phyloP scores from a whole-genome alignment of 2,797 vertebrate genomes.

The Kryptolebias ocellatus region DNA sequence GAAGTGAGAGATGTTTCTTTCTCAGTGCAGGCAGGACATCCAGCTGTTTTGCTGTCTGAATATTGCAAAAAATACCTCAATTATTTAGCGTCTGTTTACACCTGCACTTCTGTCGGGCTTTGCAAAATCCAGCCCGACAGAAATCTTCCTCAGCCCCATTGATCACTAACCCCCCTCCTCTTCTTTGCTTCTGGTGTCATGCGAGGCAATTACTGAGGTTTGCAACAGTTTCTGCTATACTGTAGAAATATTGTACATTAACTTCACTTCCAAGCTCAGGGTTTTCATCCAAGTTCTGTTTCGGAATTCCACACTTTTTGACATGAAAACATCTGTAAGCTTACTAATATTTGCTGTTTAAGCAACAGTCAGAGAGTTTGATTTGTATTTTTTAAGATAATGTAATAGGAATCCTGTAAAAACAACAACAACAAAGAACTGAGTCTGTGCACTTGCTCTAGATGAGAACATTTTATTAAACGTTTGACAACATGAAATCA shows the following conservation, averaged over 20 bases:
- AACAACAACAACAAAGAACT: constrained; percentile 8
- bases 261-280: not conserved
- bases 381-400: too few species aligned
- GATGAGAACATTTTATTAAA: constrained; percentile 65
- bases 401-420: too few species aligned
- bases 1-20: constrained; percentile 1
- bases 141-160: constrained; percentile 12
- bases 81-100: constrained; percentile 45
- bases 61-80: constrained; percentile 29
- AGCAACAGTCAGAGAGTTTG: too few species aligned
- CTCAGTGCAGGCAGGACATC: constrained; percentile 11
- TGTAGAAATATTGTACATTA: not conserved
- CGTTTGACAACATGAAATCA: constrained; percentile 64
- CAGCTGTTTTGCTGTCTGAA: constrained; percentile 30
- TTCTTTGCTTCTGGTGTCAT: constrained; percentile 2
- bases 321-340: too few species aligned
- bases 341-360: too few species aligned
- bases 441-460: constrained; percentile 19
- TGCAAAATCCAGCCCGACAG: not conserved
- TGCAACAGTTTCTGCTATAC: not conserved
- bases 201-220: constrained; percentile 17
- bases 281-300: too few species aligned
- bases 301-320: too few species aligned
- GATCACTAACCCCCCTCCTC: not conserved
- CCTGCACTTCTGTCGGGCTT: constrained; percentile 17